Base-by-base conservation (phyloP, 2,888 invertebrate species). In the Poecilobothrus nobilitatus region DNA sequence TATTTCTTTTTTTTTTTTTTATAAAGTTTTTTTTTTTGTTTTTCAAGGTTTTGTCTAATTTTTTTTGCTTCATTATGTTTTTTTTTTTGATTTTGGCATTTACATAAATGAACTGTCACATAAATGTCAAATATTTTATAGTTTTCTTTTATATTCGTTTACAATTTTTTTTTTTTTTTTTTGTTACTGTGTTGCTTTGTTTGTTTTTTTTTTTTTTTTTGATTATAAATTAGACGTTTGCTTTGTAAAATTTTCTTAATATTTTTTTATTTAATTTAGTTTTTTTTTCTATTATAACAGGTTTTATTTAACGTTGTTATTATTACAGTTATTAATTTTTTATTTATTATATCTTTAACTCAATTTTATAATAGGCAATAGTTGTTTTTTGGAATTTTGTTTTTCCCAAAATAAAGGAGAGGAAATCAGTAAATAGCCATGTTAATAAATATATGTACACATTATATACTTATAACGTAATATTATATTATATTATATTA, bases 21-120 rank as follows among this genome's bases (percentile, higher is more conserved):
- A 8, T 37, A 37, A 37, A 37, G n/a, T n/a, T n/a, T n/a, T 27
- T 27, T 27, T 27, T 27, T 2, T 27, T 27, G 27, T 27, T 27
- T 27, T 27, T 27, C 27, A 27, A 27, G 27, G 27, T 27, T 27
- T 27, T 27, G 27, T 27, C 27, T 27, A 27, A 27, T 27, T 27
- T 27, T 27, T 41, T 41, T 41, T 41, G 41, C 41, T 41, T 41
- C 41, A 6, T n/a, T 41, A 12, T 41, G 2, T 53, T 18, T 53
- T 53, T 53, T 53, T 15, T 4, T 53, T n/a, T 53, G 53, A 6
- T 53, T 53, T 53, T 53, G 53, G 18, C 53, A n/a, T 53, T 53
- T 18, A 53, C 53, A 18, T 53, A 53, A 53, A 53, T 53, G 53
- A 53, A 53, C 53, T 53, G 53, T 53, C 53, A 53, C 53, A 53